Conservation (phyloP, 2,888 invertebrate genomes). For the Meloe dianella region DNA sequence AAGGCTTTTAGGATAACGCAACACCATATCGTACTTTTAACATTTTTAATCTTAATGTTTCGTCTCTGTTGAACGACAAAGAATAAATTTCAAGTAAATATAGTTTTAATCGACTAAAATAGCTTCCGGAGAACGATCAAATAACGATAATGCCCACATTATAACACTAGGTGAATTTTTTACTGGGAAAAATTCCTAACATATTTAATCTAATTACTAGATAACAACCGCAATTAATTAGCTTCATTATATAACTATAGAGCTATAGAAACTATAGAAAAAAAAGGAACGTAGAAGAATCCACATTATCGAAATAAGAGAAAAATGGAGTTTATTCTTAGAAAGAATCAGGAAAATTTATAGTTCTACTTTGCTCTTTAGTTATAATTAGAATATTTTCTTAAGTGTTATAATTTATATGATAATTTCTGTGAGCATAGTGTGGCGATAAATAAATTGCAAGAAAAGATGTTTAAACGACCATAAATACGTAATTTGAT, state of each 20-base stretch:
- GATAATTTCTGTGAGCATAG: not conserved
- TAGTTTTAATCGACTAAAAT: slow-evolving; percentile 23
- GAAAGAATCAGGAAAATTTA: not conserved
- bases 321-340: not conserved
- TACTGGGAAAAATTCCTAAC: not conserved
- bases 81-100: slow-evolving; percentile 27
- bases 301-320: not conserved
- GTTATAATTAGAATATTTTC: not conserved
- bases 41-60: slow-evolving; percentile 28
- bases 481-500: not conserved
- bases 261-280: not conserved
- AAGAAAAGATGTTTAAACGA: not conserved
- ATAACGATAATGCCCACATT: not conserved
- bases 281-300: not conserved
- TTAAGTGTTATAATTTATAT: not conserved
- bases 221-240: not conserved
- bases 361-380: not conserved
- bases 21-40: slow-evolving; percentile 20
- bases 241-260: not conserved
- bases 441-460: not conserved
- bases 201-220: not conserved
- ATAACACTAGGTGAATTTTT: not conserved
- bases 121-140: slow-evolving; percentile 19
- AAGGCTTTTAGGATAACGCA: not conserved
- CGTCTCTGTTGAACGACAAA: slow-evolving; percentile 16